These are phyloP conservation scores for Drosophila setosimentum DNA, from an alignment of 2,888 invertebrate genomes.

Conservation along the genomic window DNA sequence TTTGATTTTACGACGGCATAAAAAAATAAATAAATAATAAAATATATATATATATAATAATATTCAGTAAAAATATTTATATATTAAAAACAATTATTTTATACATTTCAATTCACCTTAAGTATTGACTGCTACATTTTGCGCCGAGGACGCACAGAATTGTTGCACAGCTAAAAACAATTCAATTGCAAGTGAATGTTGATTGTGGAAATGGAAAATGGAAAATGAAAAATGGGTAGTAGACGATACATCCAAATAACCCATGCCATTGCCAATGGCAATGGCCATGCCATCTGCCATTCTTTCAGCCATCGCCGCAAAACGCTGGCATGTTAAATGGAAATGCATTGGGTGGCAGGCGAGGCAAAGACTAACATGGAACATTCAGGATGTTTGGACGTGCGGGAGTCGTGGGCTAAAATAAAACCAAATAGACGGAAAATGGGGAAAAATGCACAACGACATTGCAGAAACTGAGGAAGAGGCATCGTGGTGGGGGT, in stretches of 20 bases:
- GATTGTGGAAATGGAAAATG: conserved; percentile 25
- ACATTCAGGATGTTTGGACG: conserved; percentile 47
- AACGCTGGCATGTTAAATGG: conserved; percentile 71
- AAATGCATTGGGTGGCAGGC: conserved; percentile 66
- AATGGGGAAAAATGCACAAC: conserved; percentile 74
- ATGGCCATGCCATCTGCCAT: conserved; percentile 25
- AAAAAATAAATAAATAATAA: not conserved
- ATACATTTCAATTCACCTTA: conserved; percentile 26
- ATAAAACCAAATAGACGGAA: conserved; percentile 78
- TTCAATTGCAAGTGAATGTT: conserved; percentile 52
- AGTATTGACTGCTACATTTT: conserved; percentile 26
- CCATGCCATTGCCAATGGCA: conserved; percentile 20
- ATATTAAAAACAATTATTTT: conserved; percentile 2
- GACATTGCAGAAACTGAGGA: not conserved
- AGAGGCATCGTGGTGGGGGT: not conserved
- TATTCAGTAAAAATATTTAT: not conserved
- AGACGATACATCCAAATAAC: conserved; percentile 13
- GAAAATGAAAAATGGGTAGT: conserved; percentile 11
- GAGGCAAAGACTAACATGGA: conserved; percentile 41
- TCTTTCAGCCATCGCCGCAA: conserved; percentile 15
- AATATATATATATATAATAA: not conserved
- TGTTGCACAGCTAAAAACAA: conserved; percentile 66
- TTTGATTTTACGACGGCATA: not conserved
- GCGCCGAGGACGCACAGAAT: conserved; percentile 42
- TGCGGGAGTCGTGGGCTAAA: conserved; percentile 55